These are phyloP conservation scores for Hypotaenidia philippensis DNA, from an alignment of 2,797 vertebrate genomes.

Conservation along the genomic window DNA sequence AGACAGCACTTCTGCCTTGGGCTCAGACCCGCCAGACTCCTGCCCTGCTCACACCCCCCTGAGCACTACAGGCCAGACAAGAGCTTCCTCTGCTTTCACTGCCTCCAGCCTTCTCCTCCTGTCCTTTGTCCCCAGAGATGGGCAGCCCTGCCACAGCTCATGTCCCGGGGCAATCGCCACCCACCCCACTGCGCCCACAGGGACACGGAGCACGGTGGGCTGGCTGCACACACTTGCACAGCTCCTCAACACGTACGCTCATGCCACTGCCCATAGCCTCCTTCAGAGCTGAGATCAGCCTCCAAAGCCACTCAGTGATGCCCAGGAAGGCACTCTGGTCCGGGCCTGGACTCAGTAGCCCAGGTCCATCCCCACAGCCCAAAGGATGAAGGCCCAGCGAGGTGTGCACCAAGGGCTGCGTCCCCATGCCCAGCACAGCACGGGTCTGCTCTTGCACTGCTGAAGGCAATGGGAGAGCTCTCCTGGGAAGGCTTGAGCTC, in stretches of 20 bases:
- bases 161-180: background rate
- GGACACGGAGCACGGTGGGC: background rate
- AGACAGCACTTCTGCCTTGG: background rate
- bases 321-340: rapidly evolving
- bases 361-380: background rate
- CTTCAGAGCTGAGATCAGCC: rapidly evolving
- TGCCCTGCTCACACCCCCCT: rapidly evolving
- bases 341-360: rapidly evolving
- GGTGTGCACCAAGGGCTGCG: rapidly evolving
- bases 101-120: background rate
- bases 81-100: rapidly evolving
- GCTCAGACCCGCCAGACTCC: rapidly evolving
- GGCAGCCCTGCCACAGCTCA: background rate
- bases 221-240: rapidly evolving
- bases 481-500: background rate
- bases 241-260: rapidly evolving
- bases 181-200: rapidly evolving
- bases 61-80: rapidly evolving
- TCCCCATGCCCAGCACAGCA: background rate
- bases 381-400: background rate
- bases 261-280: rapidly evolving
- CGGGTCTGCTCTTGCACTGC: rapidly evolving
- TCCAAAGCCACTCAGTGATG: background rate
- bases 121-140: background rate
- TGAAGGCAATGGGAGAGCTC: background rate